phyloP scores from a whole-genome alignment of 2,113 vertebrate genomes.

The Tursiops truncatus region DNA sequence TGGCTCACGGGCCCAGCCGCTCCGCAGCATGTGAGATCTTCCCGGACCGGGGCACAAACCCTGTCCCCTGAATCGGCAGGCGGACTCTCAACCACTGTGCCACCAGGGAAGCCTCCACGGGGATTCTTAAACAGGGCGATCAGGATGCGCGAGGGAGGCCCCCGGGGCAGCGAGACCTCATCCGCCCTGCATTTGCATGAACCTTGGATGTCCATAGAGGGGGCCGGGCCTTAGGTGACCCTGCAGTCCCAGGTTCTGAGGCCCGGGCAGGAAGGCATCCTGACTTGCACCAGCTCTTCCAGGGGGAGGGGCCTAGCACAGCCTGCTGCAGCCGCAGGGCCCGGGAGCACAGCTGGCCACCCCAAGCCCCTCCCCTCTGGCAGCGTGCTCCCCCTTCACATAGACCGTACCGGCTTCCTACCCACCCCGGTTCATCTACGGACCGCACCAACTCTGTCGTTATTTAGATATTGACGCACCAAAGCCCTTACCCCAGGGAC shows the following conservation, averaged over 20 bases:
- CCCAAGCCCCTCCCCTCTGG: accelerated
- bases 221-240: accelerated
- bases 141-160: background rate
- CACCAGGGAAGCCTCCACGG: background rate
- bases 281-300: background rate
- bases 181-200: accelerated
- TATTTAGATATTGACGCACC: background rate
- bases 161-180: background rate
- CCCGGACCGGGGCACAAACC: too few relatives aligned
- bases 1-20: too few relatives aligned
- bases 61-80: too few relatives aligned
- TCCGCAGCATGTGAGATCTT: too few relatives aligned
- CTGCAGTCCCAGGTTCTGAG: accelerated
- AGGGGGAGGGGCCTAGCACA: accelerated
- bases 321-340: background rate
- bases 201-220: accelerated
- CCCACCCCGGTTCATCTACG: background rate
- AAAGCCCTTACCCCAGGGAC: background rate
- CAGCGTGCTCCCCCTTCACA: background rate
- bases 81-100: too few relatives aligned
- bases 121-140: background rate
- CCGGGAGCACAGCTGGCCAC: background rate
- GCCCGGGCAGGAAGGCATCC: accelerated
- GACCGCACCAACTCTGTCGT: accelerated
- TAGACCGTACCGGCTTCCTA: background rate